Conservation (phyloP, 2,797 vertebrate genomes). For the Pipistrellus pipistrellus region DNA sequence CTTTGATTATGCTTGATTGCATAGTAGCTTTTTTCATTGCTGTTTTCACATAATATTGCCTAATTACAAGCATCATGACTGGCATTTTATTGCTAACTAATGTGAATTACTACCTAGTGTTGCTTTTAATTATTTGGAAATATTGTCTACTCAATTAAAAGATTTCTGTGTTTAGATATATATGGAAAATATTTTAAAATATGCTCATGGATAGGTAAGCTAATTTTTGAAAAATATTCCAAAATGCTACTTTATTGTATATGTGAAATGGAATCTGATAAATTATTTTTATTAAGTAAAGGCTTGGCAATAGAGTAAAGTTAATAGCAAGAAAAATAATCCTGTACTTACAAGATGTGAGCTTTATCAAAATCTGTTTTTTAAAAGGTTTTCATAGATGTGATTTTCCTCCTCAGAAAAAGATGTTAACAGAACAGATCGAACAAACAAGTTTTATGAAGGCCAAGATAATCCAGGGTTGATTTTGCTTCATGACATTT, state of each 20-base stretch:
- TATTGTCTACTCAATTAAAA: constrained; percentile 68
- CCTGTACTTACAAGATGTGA: constrained; percentile 76
- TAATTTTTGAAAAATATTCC: constrained; percentile 69
- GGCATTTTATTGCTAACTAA: constrained; percentile 65
- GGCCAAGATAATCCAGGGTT: constrained; percentile 96
- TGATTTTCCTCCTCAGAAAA: constrained; percentile 92
- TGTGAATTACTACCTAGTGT: constrained; percentile 73
- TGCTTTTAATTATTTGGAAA: constrained; percentile 66
- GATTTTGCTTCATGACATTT: constrained; percentile 97
- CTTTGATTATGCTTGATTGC: constrained; percentile 72
- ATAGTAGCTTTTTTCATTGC: constrained; percentile 56
- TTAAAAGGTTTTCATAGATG: constrained; percentile 84
- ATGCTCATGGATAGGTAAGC: constrained; percentile 70
- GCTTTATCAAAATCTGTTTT: constrained; percentile 82
- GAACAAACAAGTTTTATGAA: constrained; percentile 97
- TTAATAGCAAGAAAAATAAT: constrained; percentile 63
- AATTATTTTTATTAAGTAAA: constrained; percentile 79
- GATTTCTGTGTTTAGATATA: constrained; percentile 67
- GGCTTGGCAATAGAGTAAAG: constrained; percentile 73
- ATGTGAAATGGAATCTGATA: constrained; percentile 78
- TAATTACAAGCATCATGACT: not conserved
- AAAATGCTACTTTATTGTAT: constrained; percentile 77
- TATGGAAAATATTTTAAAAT: constrained; percentile 77
- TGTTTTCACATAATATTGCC: constrained; percentile 39
- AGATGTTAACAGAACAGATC: constrained; percentile 97